Evolutionary conservation across 1,140 invertebrate genomes (phyloP).

Genomic region (Rhopalosiphum padi): DNA sequence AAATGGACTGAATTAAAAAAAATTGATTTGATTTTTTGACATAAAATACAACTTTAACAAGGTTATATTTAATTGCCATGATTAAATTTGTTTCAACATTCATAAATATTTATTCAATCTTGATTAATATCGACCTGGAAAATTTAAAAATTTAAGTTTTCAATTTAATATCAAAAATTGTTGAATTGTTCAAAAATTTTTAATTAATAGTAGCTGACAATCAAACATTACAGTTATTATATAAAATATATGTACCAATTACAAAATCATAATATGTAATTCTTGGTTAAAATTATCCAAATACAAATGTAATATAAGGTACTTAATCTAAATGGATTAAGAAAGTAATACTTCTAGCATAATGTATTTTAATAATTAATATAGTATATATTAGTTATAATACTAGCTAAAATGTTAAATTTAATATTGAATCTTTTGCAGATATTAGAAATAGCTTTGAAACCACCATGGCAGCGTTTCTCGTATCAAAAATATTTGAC

Average conservation of each 20-base stretch:
- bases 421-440: background rate
- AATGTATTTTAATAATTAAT: no score
- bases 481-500: background rate
- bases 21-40: background rate
- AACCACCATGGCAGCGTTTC: background rate
- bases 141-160: background rate
- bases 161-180: background rate
- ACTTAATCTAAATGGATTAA: background rate
- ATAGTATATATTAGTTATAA: background rate
- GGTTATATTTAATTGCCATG: background rate
- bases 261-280: background rate
- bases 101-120: background rate
- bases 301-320: no score
- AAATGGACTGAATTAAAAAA: background rate
- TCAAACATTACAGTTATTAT: no score
- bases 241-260: background rate
- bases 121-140: background rate
- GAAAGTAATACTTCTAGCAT: background rate
- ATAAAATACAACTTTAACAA: background rate
- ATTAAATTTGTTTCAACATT: constrained; percentile 10
- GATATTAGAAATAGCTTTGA: background rate
- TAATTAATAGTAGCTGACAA: no score
- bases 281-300: no score
- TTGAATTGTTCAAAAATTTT: background rate
- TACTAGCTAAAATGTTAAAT: background rate